Evolutionary conservation across 2,797 vertebrate genomes (phyloP).

Genomic region (Cyclura pinguis): DNA sequence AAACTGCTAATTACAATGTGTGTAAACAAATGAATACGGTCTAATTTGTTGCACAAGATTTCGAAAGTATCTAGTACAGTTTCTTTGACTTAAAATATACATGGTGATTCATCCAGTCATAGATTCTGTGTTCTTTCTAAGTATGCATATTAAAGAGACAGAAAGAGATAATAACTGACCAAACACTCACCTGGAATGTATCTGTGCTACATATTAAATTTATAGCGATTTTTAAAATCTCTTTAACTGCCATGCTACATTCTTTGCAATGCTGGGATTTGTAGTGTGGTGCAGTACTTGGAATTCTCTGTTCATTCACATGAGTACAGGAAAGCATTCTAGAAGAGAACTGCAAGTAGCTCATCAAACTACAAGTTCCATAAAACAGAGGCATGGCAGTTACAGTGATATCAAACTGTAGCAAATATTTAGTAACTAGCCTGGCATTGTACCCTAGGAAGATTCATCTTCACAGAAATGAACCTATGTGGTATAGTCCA

Average conservation of each 20-base stretch:
- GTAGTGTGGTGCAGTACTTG: no score
- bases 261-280: background rate
- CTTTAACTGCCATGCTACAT: background rate
- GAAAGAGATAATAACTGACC: background rate
- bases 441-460: background rate
- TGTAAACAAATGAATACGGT: constrained; percentile 71
- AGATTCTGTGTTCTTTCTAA: constrained; percentile 29
- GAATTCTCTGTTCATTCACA: no score
- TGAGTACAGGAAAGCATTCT: no score
- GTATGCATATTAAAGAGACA: background rate
- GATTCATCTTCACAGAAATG: background rate
- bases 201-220: no score
- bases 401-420: no score
- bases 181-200: no score
- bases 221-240: no score
- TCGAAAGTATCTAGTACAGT: constrained; percentile 62
- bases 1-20: constrained; percentile 81
- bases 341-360: no score
- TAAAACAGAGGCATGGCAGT: no score
- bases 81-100: constrained; percentile 61
- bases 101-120: constrained; percentile 14
- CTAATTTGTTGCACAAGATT: constrained; percentile 59
- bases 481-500: background rate
- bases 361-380: no score
- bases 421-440: background rate